Base-by-base conservation (phyloP, 2,888 invertebrate genomes). In the Rhagonycha lutea region DNA sequence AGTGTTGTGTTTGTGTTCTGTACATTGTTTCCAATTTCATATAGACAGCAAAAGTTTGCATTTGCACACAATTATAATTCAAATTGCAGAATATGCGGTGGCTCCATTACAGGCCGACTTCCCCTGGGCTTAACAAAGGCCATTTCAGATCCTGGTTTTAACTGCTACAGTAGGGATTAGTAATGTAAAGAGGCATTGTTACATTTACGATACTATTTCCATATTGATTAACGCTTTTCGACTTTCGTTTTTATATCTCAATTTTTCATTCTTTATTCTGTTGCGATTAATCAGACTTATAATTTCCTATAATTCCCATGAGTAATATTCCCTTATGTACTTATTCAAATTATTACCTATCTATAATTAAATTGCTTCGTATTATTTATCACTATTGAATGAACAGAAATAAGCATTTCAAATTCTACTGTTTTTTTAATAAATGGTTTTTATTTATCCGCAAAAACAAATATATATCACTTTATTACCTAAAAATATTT, bases 51-150 rank as follows among this genome's bases (percentile, higher is more conserved):
- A 80, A 82, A 81, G 81, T 83, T 83, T 79, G 82, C 82, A 82
- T 82, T 83, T 81, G 79, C 82, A 83, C 82, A 83, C 83, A 83
- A 82, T 83, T 83, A 82, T 83, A 81, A 83, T 83, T 83, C 81
- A 82, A 83, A 83, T 82, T 82, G 82, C 79, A 81, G 83, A 82
- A 83, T 83, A 83, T 82, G 81, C 80, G 81, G 83, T 79, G 82
- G 81, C 82, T 83, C 82, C 82, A 83, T 83, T 83, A 82, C 82
- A 80, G 74, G 63, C 77, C 81, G 81, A 80, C 82, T 82, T 82
- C 82, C 82, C 81, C 78, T 78, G 81, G 82, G 83, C 82, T 83
- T 82, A 83, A 81, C 83, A 82, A 83, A 83, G 83, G 82, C 82
- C 82, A 82, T 82, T 83, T 80, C 81, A 81, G 83, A 81, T 78